Evolutionary conservation across 2,888 invertebrate genomes (phyloP).

Genomic region (Strigamia transsilvanica): DNA sequence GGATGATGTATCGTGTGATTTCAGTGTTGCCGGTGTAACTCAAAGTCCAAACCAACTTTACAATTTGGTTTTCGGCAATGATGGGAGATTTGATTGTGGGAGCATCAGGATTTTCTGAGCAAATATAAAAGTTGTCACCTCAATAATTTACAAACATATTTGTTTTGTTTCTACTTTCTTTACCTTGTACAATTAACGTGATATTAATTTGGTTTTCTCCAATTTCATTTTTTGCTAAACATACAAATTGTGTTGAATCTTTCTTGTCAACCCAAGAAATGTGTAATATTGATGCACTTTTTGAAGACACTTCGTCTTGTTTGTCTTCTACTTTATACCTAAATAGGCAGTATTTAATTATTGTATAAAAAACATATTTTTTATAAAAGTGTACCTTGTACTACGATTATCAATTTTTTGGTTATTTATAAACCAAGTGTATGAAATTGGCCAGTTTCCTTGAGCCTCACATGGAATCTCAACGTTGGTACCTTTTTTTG

Average conservation of each 20-base stretch:
- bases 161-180: too few species aligned
- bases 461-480: conserved; percentile 24
- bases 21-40: neutral
- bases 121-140: too few species aligned
- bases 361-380: neutral
- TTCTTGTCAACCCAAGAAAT: conserved; percentile 22
- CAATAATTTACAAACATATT: neutral
- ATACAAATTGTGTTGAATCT: neutral
- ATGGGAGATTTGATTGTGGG: neutral
- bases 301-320: neutral
- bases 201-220: neutral
- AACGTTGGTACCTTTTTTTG: too few species aligned
- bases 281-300: neutral
- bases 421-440: conserved; percentile 6
- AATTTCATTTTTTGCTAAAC: conserved; percentile 21
- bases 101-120: conserved; percentile 8
- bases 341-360: too few species aligned
- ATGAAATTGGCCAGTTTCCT: conserved; percentile 34
- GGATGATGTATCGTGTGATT: neutral
- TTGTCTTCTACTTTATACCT: conserved; percentile 35
- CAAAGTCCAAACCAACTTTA: neutral
- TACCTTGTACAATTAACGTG: conserved; percentile 49
- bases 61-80: neutral
- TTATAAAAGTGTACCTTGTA: neutral
- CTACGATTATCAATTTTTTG: neutral